Evolutionary conservation across 2,113 vertebrate species (phyloP), one percentile per base, ranked within the genome.

Genomic region (Oncorhynchus gorbuscha): DNA sequence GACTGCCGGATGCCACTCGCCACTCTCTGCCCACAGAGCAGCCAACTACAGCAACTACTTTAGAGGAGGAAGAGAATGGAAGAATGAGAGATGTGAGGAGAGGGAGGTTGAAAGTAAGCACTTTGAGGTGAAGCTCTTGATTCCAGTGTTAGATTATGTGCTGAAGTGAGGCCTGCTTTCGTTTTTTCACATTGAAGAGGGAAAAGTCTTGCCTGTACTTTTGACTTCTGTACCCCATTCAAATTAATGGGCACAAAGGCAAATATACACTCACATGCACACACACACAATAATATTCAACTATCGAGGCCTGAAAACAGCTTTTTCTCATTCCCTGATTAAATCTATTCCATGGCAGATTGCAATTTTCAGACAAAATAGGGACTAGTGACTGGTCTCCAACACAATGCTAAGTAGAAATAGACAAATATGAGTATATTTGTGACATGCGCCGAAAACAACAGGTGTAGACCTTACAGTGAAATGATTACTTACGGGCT

Each of bases 311-410:
- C 80, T 39, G 71, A 73, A 82, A 83, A 75, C 69, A 32, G 8
- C 70, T 88, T 89, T 84, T 87, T 87, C 84, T 86, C 86, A 86
- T 86, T 89, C 26, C 4, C 59, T 73, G 81, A 79, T 83, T 81
- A 82, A 85, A 89, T 89, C 81, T 88, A 81, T 67, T 86, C 79
- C 76, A 74, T 81, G 22, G 61, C 79, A 90, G 87, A 86, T 87
- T 89, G 87, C 84, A 87, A 84, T 91, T 86, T 85, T 87, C 77
- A 74, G 78, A 83, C 81, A 86, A 85, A 86, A 91, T 85, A 81
- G 78, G 76, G 71, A 76, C 80, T 3, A 83, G 81, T 75, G 74
- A 87, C 76, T 77, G 78, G 79, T 79, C 86, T 84, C 80, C 85
- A 87, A 77, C 79, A 79, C 80, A 84, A 82, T 73, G 76, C 79